Evolutionary conservation across 2,113 vertebrate genomes (phyloP), one percentile per base, ranked within the genome.

Genomic region (Zosterops borbonicus): DNA sequence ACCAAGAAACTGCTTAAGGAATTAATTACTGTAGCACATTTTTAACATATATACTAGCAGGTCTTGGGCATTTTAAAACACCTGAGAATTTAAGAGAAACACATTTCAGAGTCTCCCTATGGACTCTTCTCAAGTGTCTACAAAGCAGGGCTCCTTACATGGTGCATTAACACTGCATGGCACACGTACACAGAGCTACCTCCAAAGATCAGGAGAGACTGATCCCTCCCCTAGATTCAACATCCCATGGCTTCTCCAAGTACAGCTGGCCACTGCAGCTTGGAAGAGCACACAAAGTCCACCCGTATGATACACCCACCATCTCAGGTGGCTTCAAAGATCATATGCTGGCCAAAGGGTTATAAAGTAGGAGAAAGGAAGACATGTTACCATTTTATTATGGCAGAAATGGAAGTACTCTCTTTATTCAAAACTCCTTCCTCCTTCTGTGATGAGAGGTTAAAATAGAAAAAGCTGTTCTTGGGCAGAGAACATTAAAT

Each of bases 81-180:
- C 12, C 5, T 47, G 27, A 67, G 24, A 73, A 69, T 69, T 82
- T 68, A 42, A 64, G 49, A 82, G 70, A 92, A 46, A 14, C 53
- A 64, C 29, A 29, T 28, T 18, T 47, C 18, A 58, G 21, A 52
- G 29, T 46, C 56, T 68, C 15, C 22, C 28, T 29, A 11, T 11
- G 53, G 42, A 64, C 31, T 10, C 33, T 59, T 80, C 25, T 33
- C 2, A 9, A 64, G 24, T 11, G 21, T 9, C 82, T 58, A 8
- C 0, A 2, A 88, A 77, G 35, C 6, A n/a, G 33, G 18, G n/a
- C 50, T 78, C 8, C 21, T n/a, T 15, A 49, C 1, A 1, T 5
- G 3, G 41, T 0, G 0, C 0, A 0, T 24, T 24, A 60, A 60
- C 2, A 8, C 41, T 3, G 1, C 25, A n/a, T 20, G 15, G 37